These are phyloP conservation scores for Catocala fraxini DNA, from an alignment of 2,888 invertebrate species.

Conservation along the genomic window DNA sequence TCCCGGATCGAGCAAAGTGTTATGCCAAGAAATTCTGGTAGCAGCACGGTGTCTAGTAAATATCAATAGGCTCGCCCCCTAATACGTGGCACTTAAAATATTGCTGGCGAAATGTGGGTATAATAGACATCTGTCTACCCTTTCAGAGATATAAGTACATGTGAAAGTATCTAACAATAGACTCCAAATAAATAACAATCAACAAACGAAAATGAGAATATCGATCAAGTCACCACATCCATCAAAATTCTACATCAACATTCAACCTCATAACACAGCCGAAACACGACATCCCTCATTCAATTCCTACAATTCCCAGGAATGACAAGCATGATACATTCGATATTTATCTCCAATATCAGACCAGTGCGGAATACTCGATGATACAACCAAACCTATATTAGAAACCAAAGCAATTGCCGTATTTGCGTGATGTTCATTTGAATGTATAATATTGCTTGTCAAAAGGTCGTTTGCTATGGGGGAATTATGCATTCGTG, in stretches of 20 bases:
- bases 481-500: conserved; percentile 42
- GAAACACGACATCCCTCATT: conserved; percentile 1
- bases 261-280: conserved; percentile 2
- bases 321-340: conserved; percentile 2
- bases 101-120: too few species aligned
- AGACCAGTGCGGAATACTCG: conserved; percentile 12
- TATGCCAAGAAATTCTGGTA: too few species aligned
- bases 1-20: too few species aligned
- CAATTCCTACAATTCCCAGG: conserved; percentile 1
- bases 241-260: conserved; percentile 1
- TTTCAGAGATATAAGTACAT: too few species aligned
- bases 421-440: conserved; percentile 35
- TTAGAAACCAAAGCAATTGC: conserved; percentile 22
- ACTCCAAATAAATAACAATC: too few species aligned
- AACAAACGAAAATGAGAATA: neutral
- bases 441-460: conserved; percentile 41
- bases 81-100: too few species aligned
- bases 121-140: too few species aligned
- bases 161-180: too few species aligned
- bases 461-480: conserved; percentile 31
- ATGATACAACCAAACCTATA: conserved; percentile 7
- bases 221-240: neutral
- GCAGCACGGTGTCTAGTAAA: too few species aligned
- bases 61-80: too few species aligned
- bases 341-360: conserved; percentile 11